Evolutionary conservation across 2,113 vertebrate species (phyloP).

Genomic region (Oceanites oceanicus): DNA sequence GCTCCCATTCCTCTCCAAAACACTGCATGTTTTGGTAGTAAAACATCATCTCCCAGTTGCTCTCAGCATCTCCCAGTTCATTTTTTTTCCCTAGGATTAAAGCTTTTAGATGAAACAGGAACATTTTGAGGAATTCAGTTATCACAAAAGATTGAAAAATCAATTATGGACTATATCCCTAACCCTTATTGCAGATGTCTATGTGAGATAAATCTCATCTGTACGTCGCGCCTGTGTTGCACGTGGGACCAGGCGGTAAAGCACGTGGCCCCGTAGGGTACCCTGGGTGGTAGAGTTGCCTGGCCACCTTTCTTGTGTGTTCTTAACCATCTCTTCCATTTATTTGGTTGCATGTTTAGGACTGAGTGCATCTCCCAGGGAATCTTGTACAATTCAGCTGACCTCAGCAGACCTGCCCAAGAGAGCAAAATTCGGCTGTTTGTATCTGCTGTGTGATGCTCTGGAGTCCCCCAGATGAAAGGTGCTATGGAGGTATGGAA

Average conservation of each 20-base stretch:
- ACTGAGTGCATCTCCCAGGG: not conserved
- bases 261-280: rapidly evolving
- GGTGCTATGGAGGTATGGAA: not conserved
- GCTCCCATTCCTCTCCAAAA: not conserved
- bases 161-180: rapidly evolving
- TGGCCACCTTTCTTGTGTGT: not conserved
- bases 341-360: not conserved
- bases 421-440: not conserved
- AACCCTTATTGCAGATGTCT: not conserved
- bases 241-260: not conserved
- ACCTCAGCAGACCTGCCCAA: not conserved
- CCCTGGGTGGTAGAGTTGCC: not conserved
- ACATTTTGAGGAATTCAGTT: not conserved
- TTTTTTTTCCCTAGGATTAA: not conserved
- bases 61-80: not conserved
- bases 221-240: no score
- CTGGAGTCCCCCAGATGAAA: not conserved
- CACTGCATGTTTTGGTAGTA: not conserved
- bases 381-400: not conserved
- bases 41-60: not conserved
- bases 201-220: not conserved
- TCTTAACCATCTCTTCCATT: not conserved
- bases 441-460: not conserved
- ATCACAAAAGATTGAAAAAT: not conserved
- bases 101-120: not conserved